Conservation (phyloP, 2,888 invertebrate genomes). For the Patella caerulea region DNA sequence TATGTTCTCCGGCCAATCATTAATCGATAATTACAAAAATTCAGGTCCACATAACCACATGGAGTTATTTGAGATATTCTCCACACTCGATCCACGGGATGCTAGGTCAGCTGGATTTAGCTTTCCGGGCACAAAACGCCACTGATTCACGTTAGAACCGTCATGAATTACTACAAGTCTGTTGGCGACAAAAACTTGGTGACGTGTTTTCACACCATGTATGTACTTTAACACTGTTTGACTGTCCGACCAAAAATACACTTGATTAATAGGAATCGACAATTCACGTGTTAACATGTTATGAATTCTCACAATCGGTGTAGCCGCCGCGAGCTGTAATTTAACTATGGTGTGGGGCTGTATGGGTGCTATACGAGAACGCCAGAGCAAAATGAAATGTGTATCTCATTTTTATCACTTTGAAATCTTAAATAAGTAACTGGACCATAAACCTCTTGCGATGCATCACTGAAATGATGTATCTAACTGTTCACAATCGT, state of each 20-base stretch:
- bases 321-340: constrained; percentile 16
- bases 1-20: constrained; percentile 6
- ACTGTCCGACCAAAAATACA: too few species aligned
- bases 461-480: constrained; percentile 18
- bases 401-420: background rate
- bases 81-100: constrained; percentile 30
- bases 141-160: too few species aligned
- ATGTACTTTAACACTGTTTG: too few species aligned
- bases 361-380: constrained; percentile 17
- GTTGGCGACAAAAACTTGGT: too few species aligned
- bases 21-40: constrained; percentile 22
- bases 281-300: background rate
- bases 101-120: constrained; percentile 37
- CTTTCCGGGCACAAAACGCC: background rate
- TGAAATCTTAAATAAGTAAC: constrained; percentile 8
- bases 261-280: too few species aligned
- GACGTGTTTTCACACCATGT: too few species aligned
- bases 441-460: background rate
- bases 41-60: constrained; percentile 34
- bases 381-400: constrained; percentile 15
- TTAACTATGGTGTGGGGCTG: constrained; percentile 16
- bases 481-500: background rate
- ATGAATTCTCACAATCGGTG: constrained; percentile 14
- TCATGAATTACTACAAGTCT: too few species aligned
- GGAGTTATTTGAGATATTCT: constrained; percentile 14